A percentile compares a stretch with the other conserved stretches of the same genome.
Evolutionary conservation across 2,113 vertebrate genomes (phyloP).

Genomic region (Neogobius melanostomus): DNA sequence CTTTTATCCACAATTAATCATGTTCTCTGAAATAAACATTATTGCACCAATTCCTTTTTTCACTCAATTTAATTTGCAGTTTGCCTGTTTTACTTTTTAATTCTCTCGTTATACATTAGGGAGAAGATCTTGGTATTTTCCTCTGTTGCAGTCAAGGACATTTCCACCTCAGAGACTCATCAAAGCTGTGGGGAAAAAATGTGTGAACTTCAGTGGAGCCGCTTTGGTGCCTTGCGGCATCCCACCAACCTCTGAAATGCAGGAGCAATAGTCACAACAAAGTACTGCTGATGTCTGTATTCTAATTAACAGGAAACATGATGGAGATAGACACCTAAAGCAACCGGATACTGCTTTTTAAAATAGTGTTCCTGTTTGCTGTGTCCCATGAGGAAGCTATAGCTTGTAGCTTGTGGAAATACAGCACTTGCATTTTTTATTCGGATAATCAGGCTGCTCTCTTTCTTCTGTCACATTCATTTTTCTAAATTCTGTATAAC

Average conservation of each 20-base stretch:
- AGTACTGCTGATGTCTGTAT: conserved; percentile 43
- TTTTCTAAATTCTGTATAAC: too few species aligned
- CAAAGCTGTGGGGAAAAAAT: conserved; percentile 27
- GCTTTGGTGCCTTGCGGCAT: conserved; percentile 37
- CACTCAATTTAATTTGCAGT: too few species aligned
- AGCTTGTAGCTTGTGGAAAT: conserved; percentile 10
- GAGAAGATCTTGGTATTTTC: conserved; percentile 10
- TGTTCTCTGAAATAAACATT: too few species aligned
- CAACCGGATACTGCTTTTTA: conserved; percentile 50
- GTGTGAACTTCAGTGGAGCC: conserved; percentile 35
- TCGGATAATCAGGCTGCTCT: neutral
- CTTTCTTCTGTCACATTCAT: too few species aligned
- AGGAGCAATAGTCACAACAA: conserved; percentile 29
- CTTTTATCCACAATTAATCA: too few species aligned
- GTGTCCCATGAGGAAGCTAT: conserved; percentile 2
- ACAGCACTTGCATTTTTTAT: neutral
- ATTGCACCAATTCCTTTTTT: too few species aligned
- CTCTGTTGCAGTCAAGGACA: conserved; percentile 28
- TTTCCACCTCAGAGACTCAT: conserved; percentile 33
- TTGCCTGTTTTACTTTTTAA: too few species aligned
- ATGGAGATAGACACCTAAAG: conserved; percentile 15
- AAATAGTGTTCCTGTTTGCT: conserved; percentile 50
- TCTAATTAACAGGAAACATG: conserved; percentile 40
- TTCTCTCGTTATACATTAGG: too few species aligned
- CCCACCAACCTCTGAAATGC: conserved; percentile 44